Percentiles rank a stretch among this genome's conserved stretches.
phyloP scores from a whole-genome alignment of 2,888 invertebrate genomes.

The Rhamnusium bicolor region DNA sequence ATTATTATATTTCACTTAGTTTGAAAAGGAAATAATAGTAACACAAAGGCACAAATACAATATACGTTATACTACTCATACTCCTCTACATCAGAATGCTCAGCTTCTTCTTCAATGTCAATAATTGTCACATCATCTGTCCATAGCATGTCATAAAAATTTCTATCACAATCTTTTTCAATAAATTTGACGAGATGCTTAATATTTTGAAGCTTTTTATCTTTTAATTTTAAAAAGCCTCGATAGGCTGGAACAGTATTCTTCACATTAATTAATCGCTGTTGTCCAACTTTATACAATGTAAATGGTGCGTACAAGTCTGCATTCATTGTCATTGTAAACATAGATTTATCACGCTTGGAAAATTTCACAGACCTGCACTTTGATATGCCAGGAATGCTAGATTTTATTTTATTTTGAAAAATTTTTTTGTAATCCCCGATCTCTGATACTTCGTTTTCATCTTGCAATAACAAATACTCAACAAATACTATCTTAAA shows the following conservation, averaged over 20 bases:
- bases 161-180: background rate
- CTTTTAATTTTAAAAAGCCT: background rate
- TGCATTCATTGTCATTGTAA: conserved; percentile 18
- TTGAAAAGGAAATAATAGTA: no score
- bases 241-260: background rate
- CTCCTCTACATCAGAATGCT: no score
- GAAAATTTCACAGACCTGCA: conserved; percentile 36
- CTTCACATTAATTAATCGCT: background rate
- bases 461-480: background rate
- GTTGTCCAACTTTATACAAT: background rate
- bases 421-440: background rate
- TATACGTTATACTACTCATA: no score
- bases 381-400: conserved; percentile 22
- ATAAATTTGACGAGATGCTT: background rate
- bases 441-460: background rate
- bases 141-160: background rate
- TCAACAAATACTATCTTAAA: background rate
- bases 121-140: no score
- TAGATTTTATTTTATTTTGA: background rate
- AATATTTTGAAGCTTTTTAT: background rate
- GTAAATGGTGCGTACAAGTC: conserved; percentile 48
- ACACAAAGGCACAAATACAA: no score
- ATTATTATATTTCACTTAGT: no score
- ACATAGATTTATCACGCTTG: conserved; percentile 49
- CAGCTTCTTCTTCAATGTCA: no score